These are phyloP conservation scores for Homarus gammarus DNA, from an alignment of 2,888 invertebrate genomes.

Conservation along the genomic window DNA sequence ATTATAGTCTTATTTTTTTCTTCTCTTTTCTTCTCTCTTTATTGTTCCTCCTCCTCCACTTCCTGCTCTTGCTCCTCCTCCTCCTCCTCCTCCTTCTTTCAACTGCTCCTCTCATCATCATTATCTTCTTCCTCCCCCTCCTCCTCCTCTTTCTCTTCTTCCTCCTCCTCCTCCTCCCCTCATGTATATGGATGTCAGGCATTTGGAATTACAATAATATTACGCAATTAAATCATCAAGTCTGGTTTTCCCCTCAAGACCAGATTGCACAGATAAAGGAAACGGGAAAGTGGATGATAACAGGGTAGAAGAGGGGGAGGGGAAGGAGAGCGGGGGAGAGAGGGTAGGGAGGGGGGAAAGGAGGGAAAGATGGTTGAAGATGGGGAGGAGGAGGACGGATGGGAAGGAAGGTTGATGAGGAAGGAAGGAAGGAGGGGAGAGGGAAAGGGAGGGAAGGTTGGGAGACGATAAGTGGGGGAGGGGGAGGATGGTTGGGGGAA, in stretches of 20 bases:
- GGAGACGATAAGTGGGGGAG: not conserved
- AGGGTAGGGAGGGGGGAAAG: not conserved
- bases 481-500: too few relatives aligned
- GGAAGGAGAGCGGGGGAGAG: not conserved
- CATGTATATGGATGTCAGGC: slow-evolving; percentile 11
- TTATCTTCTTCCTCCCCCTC: not conserved
- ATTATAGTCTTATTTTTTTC: too few relatives aligned
- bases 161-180: not conserved
- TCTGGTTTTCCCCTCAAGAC: slow-evolving; percentile 29
- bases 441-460: not conserved
- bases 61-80: not conserved
- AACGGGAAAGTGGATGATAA: slow-evolving; percentile 21
- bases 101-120: not conserved
- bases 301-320: not conserved
- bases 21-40: not conserved
- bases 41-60: not conserved
- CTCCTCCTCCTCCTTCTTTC: not conserved
- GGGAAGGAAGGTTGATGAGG: too few relatives aligned
- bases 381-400: not conserved
- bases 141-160: not conserved
- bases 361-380: not conserved
- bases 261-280: slow-evolving; percentile 35
- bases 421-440: not conserved
- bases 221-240: slow-evolving; percentile 37
- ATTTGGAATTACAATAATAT: slow-evolving; percentile 22